Conservation (phyloP, 2,113 vertebrate species). For the Epinephelus cyanopodus region DNA sequence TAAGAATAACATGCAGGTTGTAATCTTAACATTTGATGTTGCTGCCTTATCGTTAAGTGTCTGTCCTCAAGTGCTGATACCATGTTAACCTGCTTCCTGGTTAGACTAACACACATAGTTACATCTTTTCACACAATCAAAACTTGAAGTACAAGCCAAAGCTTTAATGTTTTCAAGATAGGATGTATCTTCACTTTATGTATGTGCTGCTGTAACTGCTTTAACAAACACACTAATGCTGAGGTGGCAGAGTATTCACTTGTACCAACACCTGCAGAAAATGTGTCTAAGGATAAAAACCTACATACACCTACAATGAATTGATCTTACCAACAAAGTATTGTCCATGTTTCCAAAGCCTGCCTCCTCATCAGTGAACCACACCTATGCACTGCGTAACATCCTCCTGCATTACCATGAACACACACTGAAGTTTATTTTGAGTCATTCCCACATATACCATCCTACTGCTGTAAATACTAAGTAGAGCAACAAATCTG, state of each 20-base stretch:
- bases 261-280: not conserved
- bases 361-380: not conserved
- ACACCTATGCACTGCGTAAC: not conserved
- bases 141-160: not conserved
- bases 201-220: not conserved
- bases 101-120: not conserved
- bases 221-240: not conserved
- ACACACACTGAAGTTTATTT: not conserved
- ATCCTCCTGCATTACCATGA: not conserved
- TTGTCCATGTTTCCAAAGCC: too few species aligned
- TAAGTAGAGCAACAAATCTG: not conserved
- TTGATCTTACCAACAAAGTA: not conserved
- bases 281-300: too few species aligned
- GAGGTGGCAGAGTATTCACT: not conserved
- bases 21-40: not conserved
- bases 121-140: not conserved
- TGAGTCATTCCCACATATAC: not conserved
- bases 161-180: not conserved
- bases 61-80: not conserved
- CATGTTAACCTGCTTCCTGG: not conserved
- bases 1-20: not conserved
- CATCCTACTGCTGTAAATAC: slow-evolving; percentile 1
- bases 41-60: not conserved
- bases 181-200: not conserved
- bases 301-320: not conserved